Percentiles rank a stretch among this genome's conserved stretches.
Conservation (phyloP, 2,888 invertebrate species). For the Cryptocheilus praepositus region DNA sequence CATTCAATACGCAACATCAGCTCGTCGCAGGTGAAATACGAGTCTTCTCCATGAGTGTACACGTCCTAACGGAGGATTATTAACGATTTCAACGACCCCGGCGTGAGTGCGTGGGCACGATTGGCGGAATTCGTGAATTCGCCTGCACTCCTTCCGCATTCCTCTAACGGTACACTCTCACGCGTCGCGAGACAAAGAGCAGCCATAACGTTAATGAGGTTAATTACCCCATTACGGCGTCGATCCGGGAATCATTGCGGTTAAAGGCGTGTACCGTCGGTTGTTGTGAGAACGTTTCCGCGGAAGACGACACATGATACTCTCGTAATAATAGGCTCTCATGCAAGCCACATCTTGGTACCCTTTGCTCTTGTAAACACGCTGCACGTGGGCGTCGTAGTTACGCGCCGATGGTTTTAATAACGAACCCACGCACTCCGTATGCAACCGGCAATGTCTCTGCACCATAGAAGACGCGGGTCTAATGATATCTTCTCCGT, state of each 20-base stretch:
- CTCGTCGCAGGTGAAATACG: too few species aligned
- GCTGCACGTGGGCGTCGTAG: too few species aligned
- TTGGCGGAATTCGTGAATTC: slow-evolving; percentile 4
- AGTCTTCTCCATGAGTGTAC: neutral
- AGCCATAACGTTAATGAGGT: slow-evolving; percentile 7
- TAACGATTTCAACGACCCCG: neutral
- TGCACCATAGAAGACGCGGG: too few species aligned
- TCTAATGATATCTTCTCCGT: too few species aligned
- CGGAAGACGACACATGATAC: too few species aligned
- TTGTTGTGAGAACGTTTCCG: neutral
- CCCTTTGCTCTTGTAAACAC: too few species aligned
- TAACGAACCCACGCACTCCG: too few species aligned
- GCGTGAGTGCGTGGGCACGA: neutral
- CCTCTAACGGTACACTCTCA: slow-evolving; percentile 16
- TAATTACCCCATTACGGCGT: slow-evolving; percentile 19
- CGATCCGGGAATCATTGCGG: neutral
- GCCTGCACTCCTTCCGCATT: slow-evolving; percentile 21
- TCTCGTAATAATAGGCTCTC: too few species aligned
- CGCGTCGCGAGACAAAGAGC: slow-evolving; percentile 12
- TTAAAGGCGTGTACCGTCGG: neutral
- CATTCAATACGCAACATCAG: too few species aligned
- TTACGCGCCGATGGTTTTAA: too few species aligned
- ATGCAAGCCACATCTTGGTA: too few species aligned
- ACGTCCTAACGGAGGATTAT: slow-evolving; percentile 1
- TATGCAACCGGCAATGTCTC: too few species aligned